phyloP scores from a whole-genome alignment of 2,888 invertebrate species.

The Tromatobia lineatoria region DNA sequence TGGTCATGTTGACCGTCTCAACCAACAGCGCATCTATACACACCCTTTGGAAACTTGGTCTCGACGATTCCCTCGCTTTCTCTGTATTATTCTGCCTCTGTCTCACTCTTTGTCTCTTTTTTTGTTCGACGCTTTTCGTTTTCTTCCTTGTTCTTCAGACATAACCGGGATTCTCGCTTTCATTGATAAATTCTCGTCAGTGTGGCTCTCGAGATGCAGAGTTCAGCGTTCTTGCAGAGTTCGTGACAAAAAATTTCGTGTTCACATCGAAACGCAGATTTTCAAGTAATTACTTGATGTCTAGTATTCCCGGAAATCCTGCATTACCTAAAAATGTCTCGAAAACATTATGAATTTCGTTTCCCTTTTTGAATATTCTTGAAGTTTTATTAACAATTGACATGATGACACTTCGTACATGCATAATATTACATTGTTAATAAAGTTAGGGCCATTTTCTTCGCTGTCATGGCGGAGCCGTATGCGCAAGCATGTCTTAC shows the following conservation, averaged over 20 bases:
- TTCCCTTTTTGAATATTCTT: too few relatives aligned
- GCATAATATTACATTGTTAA: too few relatives aligned
- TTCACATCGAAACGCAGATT: too few relatives aligned
- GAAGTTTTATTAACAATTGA: too few relatives aligned
- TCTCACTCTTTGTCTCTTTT: not conserved
- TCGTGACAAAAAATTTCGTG: not conserved
- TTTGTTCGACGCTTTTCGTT: not conserved
- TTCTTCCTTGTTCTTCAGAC: not conserved
- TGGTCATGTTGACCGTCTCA: conserved; percentile 54
- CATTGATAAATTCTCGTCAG: not conserved
- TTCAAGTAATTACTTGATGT: not conserved
- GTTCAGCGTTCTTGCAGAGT: not conserved
- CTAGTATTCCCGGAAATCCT: too few relatives aligned
- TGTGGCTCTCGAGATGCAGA: not conserved
- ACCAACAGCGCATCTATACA: conserved; percentile 31
- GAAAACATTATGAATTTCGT: too few relatives aligned
- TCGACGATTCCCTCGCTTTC: conserved; percentile 32
- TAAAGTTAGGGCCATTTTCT: too few relatives aligned
- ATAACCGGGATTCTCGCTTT: not conserved
- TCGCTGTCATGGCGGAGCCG: too few relatives aligned
- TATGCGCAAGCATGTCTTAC: too few relatives aligned
- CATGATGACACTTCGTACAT: too few relatives aligned
- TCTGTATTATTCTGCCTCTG: conserved; percentile 39
- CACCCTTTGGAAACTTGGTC: conserved; percentile 61
- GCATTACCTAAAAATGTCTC: too few relatives aligned